Conservation (phyloP, 2,113 vertebrate species). For the Oncorhynchus clarkii region DNA sequence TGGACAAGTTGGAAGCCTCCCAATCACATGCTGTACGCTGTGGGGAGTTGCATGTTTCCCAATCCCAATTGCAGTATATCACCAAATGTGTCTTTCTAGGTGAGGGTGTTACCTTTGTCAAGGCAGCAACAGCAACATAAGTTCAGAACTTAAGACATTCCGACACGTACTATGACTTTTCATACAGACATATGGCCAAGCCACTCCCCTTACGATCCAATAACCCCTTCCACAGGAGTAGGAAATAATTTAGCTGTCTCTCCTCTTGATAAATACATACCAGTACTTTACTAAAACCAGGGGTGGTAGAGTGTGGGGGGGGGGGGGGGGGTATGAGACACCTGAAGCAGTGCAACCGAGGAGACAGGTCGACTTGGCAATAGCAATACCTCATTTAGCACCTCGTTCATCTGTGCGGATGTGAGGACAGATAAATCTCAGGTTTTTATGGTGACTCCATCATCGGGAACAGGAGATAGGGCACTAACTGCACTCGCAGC, state of each 20-base stretch:
- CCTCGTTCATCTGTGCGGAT: constrained; percentile 57
- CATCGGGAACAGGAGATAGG: constrained; percentile 62
- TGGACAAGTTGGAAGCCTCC: constrained; percentile 2
- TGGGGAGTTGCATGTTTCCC: not conserved
- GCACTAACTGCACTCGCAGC: constrained; percentile 41
- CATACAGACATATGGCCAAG: not conserved
- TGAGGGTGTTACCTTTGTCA: not conserved
- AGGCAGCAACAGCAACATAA: constrained; percentile 1
- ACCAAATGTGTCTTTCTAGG: constrained; percentile 2
- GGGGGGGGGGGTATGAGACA: constrained; percentile 48
- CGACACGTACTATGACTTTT: not conserved
- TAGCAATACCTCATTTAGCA: constrained; percentile 53
- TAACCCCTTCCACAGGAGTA: constrained; percentile 46
- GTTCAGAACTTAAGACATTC: not conserved
- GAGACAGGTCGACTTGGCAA: constrained; percentile 27
- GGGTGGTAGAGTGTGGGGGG: constrained; percentile 20
- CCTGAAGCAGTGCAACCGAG: constrained; percentile 60
- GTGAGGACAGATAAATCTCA: constrained; percentile 69
- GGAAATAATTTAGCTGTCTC: constrained; percentile 59
- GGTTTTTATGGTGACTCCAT: constrained; percentile 63
- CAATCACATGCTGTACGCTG: constrained; percentile 7
- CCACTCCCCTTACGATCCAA: not conserved
- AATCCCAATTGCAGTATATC: constrained; percentile 19
- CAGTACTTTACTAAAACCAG: constrained; percentile 54
- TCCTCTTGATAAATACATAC: constrained; percentile 56